Evolutionary conservation across 2,888 invertebrate species (phyloP), one percentile per base, ranked within the genome.

Genomic region (Acrocera orbiculus): DNA sequence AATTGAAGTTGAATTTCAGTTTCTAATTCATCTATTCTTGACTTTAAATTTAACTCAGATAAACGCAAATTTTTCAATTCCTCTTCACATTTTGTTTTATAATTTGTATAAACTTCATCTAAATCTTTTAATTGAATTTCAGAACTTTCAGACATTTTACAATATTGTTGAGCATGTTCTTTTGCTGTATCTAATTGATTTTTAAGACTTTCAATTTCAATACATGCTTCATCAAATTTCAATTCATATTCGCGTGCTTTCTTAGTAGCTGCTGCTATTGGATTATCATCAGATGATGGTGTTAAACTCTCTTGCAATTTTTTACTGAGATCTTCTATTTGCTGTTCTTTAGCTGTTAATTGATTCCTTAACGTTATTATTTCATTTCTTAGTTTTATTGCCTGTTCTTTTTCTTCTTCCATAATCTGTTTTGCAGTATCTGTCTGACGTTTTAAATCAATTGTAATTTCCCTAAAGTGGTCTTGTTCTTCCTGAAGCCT

Each of bases 401-500:
- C 73, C 40, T 73, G 64, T 40, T 61, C 59, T 45, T 72, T 75
- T 57, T 83, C 82, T 54, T 82, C 81, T 42, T 70, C 66, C 64
- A 79, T 70, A 27, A 75, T 66, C 35, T 69, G 61, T 48, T 71
- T 70, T 1, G 76, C 76, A 3, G 66, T 69, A 43, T 73, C 66
- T 0, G 76, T 67, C 52, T 80, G 75, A 6, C 73, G 65, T 51
- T 81, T 76, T 16, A 81, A 60, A 49, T 78, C 76, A 19, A 68
- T 60, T 1, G 74, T 65, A 13, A 79, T 54, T 50, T 81, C 76
- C 40, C 80, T 67, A 54, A 82, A 82, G 32, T 76, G 65, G 50
- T 82, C 81, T 55, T 83, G 82, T 56, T 85, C 82, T 53, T 85
- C 83, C 52, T 82, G 78, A 34, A 83, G 64, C 42, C 82, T 67